phyloP scores from a whole-genome alignment of 1,140 invertebrate species.

The Eufriesea mexicana region DNA sequence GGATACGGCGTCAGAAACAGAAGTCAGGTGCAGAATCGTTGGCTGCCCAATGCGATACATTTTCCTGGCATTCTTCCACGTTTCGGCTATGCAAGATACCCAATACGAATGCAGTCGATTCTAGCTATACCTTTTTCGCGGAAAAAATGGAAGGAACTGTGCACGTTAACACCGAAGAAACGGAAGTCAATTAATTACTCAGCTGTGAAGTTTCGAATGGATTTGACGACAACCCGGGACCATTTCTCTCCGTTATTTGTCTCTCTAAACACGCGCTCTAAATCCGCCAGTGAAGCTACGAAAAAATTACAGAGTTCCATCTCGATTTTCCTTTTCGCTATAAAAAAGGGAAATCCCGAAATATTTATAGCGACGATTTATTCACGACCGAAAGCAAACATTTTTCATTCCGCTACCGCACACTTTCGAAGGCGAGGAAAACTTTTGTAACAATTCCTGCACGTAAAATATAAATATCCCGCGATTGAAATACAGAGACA shows the following conservation, averaged over 20 bases:
- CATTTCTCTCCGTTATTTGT: background rate
- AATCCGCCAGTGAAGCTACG: background rate
- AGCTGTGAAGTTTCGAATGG: background rate
- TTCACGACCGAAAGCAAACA: background rate
- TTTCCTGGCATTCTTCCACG: background rate
- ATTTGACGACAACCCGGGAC: too few species aligned
- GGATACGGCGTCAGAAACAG: background rate
- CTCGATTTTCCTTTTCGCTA: background rate
- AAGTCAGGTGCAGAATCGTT: slow-evolving; percentile 11
- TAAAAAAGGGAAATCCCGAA: background rate
- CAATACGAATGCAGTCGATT: background rate
- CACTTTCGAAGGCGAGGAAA: too few species aligned
- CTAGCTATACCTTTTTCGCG: background rate
- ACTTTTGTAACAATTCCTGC: too few species aligned
- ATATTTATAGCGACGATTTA: background rate
- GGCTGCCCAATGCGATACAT: background rate
- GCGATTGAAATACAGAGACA: too few species aligned
- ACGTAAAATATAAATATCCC: background rate
- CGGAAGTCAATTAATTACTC: background rate
- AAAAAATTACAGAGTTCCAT: background rate
- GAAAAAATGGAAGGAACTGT: background rate
- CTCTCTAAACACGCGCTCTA: background rate
- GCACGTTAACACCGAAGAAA: background rate
- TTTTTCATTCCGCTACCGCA: background rate
- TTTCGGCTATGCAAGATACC: background rate